phyloP scores from a whole-genome alignment of 2,888 invertebrate genomes.

The Drosophila fulvimacula region DNA sequence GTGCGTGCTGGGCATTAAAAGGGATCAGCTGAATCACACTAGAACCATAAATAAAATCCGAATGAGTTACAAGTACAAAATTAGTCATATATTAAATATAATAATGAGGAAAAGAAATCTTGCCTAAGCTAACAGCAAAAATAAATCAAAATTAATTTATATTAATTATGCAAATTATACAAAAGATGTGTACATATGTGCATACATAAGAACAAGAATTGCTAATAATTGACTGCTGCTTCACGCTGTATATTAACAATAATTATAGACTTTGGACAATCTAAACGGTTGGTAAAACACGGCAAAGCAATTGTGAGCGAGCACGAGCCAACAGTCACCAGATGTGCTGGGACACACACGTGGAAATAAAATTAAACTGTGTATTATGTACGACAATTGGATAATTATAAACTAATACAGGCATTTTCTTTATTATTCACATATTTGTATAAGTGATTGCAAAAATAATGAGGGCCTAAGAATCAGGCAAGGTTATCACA shows the following conservation, averaged over 20 bases:
- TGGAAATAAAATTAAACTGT: neutral
- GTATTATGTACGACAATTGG: neutral
- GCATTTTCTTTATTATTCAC: neutral
- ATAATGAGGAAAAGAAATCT: neutral
- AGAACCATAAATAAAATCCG: neutral
- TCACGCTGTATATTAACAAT: slow-evolving; percentile 4
- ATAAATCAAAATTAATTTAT: neutral
- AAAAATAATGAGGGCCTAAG: neutral
- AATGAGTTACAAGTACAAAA: neutral
- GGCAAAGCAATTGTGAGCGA: neutral
- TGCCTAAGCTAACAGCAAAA: neutral
- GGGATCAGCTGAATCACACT: slow-evolving; percentile 3
- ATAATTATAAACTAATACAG: slow-evolving; percentile 9
- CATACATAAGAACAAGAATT: neutral
- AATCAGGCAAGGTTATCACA: slow-evolving; percentile 43
- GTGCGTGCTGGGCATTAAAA: slow-evolving; percentile 16
- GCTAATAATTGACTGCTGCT: slow-evolving; percentile 7
- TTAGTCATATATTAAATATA: neutral
- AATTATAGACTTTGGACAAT: slow-evolving; percentile 12
- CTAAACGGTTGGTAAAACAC: neutral
- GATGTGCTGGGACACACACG: neutral
- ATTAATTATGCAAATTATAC: neutral
- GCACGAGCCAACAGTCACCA: neutral
- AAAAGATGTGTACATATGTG: neutral
- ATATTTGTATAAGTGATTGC: neutral